A percentile compares a stretch with the other conserved stretches of the same genome.
Evolutionary conservation across 2,888 invertebrate species (phyloP).

Genomic region (Nemotelus pantherinus): DNA sequence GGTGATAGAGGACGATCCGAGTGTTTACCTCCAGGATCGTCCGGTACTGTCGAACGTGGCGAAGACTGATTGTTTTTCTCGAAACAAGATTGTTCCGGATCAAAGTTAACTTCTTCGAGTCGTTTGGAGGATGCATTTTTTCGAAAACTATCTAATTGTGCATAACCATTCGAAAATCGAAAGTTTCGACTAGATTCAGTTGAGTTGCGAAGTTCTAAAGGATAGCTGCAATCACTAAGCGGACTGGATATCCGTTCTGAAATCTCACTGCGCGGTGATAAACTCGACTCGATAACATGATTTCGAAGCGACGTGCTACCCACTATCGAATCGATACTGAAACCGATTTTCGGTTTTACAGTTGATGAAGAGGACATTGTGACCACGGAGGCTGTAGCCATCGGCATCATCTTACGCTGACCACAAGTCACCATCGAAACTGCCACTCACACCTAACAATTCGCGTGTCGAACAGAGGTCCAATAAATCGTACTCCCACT

Average conservation of each 20-base stretch:
- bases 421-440: slow-evolving; percentile 64
- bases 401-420: slow-evolving; percentile 82
- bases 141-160: slow-evolving; percentile 15
- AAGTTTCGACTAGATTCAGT: slow-evolving; percentile 36
- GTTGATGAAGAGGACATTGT: slow-evolving; percentile 74
- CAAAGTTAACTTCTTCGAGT: neutral
- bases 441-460: slow-evolving; percentile 23
- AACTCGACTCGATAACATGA: slow-evolving; percentile 54
- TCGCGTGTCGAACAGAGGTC: too few species aligned
- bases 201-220: slow-evolving; percentile 55
- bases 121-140: slow-evolving; percentile 20
- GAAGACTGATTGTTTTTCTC: neutral
- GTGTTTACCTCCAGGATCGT: neutral
- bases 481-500: too few species aligned
- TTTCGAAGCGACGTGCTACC: slow-evolving; percentile 64
- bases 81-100: neutral
- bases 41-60: neutral
- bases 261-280: slow-evolving; percentile 50
- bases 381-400: slow-evolving; percentile 89
- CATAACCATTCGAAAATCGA: neutral
- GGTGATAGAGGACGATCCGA: slow-evolving; percentile 53
- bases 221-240: slow-evolving; percentile 52
- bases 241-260: slow-evolving; percentile 50
- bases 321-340: slow-evolving; percentile 94
- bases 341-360: slow-evolving; percentile 92